These are phyloP conservation scores for Ylistrum balloti DNA, from an alignment of 1,140 invertebrate species.

Conservation along the genomic window DNA sequence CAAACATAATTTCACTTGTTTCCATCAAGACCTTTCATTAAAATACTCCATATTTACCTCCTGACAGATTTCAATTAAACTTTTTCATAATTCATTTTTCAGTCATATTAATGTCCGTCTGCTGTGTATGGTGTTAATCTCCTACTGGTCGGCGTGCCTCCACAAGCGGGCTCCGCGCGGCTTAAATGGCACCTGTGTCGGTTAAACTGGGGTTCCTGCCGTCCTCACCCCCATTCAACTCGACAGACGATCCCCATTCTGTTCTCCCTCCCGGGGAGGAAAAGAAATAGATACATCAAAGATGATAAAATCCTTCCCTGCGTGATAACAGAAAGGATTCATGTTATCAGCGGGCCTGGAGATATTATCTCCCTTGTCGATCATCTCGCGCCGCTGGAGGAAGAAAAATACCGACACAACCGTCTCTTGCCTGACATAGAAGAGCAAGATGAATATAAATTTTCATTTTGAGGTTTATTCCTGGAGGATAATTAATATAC, in stretches of 20 bases:
- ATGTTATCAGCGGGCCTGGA: neutral
- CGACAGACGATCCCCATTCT: conserved; percentile 30
- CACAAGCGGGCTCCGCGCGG: neutral
- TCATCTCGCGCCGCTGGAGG: conserved; percentile 27
- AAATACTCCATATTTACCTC: neutral
- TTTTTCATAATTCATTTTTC: conserved; percentile 21
- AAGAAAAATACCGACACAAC: neutral
- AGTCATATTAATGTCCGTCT: neutral
- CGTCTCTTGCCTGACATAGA: neutral
- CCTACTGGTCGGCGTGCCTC: neutral
- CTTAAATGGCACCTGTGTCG: conserved; percentile 31
- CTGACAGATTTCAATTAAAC: conserved; percentile 28
- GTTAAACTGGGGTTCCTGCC: conserved; percentile 25
- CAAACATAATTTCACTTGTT: neutral
- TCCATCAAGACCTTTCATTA: neutral
- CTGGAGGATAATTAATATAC: conserved; percentile 32
- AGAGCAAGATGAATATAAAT: neutral
- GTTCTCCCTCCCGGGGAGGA: neutral
- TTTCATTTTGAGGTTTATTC: conserved; percentile 3
- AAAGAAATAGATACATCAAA: conserved; percentile 20
- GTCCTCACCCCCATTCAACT: neutral
- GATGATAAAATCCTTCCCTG: neutral
- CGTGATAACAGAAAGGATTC: conserved; percentile 9
- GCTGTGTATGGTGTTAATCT: neutral
- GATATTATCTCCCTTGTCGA: conserved; percentile 32